Percentiles rank a stretch among this genome's conserved stretches.
These are phyloP conservation scores for Emydura subglobosa DNA, from an alignment of 2,113 vertebrate genomes.

Conservation along the genomic window DNA sequence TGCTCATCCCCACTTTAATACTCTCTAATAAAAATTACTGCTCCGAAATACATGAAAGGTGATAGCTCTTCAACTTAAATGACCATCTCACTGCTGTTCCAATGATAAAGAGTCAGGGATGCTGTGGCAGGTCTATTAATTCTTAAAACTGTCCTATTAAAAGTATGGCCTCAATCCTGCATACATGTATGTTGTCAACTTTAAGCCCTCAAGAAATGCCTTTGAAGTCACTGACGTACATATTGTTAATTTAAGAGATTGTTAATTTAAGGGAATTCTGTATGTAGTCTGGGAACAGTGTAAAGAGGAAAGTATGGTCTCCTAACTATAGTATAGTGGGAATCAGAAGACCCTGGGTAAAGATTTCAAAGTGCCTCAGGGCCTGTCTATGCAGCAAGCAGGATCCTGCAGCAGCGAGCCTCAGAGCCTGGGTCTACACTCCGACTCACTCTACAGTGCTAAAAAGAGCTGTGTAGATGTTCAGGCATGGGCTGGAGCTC, in stretches of 20 bases:
- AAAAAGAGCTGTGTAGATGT: too few relatives aligned
- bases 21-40: slow-evolving; percentile 30
- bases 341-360: too few relatives aligned
- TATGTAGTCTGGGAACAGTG: not conserved
- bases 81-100: not conserved
- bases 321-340: too few relatives aligned
- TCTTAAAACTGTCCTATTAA: not conserved
- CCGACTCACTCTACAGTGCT: too few relatives aligned
- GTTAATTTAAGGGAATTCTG: not conserved
- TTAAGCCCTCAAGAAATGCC: not conserved
- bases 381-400: too few relatives aligned
- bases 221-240: not conserved
- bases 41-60: not conserved
- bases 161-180: not conserved
- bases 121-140: not conserved
- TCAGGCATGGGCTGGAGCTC: too few relatives aligned
- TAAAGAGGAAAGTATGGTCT: not conserved
- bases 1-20: slow-evolving; percentile 25
- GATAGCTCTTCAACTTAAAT: not conserved
- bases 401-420: too few relatives aligned
- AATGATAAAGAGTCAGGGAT: not conserved
- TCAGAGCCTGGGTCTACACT: too few relatives aligned
- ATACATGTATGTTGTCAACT: not conserved
- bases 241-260: not conserved
- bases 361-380: too few relatives aligned